Percentiles rank a stretch among this genome's conserved stretches.
Conservation (phyloP, 2,888 invertebrate species). For the Leptinotarsa rubiginosa region DNA sequence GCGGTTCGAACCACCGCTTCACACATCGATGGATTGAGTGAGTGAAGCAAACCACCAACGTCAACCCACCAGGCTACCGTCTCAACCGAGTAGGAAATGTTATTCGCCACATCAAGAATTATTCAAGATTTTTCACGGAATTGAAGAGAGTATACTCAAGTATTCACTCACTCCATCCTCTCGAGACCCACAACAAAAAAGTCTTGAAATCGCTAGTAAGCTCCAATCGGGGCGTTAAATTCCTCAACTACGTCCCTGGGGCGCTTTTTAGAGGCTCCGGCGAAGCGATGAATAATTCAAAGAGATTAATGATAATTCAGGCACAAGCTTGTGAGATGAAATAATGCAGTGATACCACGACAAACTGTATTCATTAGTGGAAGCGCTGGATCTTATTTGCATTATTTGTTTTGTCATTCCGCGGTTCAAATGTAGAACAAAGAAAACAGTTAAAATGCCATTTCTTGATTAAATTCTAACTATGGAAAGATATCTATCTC, state of each 20-base stretch:
- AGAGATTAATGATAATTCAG: constrained; percentile 26
- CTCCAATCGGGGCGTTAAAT: constrained; percentile 11
- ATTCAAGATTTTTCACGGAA: too few relatives aligned
- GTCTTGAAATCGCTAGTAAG: neutral
- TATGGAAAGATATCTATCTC: neutral
- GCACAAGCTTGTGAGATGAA: constrained; percentile 24
- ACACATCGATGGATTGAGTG: too few relatives aligned
- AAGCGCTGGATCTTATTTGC: constrained; percentile 8
- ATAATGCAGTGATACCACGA: constrained; percentile 25
- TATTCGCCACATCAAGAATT: too few relatives aligned
- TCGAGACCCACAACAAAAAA: neutral
- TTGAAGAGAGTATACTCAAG: neutral
- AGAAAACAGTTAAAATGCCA: constrained; percentile 4
- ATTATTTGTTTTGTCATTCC: constrained; percentile 14
- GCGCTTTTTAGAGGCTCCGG: constrained; percentile 9
- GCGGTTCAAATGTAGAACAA: neutral
- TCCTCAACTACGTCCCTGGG: constrained; percentile 11
- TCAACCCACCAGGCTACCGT: too few relatives aligned
- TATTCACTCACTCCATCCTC: neutral
- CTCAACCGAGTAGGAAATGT: too few relatives aligned
- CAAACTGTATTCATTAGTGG: constrained; percentile 29
- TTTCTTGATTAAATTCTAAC: neutral
- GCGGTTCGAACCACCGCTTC: too few relatives aligned
- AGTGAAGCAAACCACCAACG: too few relatives aligned
- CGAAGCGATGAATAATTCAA: constrained; percentile 28